phyloP scores from a whole-genome alignment of 2,113 vertebrate species.

The Neolamprologus hecqui region DNA sequence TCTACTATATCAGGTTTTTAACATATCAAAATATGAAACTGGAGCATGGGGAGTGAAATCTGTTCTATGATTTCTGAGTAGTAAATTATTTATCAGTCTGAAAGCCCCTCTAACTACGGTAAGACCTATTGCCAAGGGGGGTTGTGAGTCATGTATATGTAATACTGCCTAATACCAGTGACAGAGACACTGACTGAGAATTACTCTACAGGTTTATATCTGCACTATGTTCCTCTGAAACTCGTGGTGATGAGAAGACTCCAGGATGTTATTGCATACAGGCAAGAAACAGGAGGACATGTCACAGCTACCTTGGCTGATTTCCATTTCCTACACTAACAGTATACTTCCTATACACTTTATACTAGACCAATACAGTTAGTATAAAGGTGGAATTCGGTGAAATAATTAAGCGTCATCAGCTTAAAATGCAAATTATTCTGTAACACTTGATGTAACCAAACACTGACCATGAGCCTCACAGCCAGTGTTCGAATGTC shows the following conservation, averaged over 20 bases:
- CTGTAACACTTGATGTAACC: not conserved
- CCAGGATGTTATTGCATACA: not conserved
- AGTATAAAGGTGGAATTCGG: not conserved
- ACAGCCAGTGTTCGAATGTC: not conserved
- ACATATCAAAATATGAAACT: slow-evolving; percentile 59
- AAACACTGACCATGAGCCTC: not conserved
- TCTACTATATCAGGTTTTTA: slow-evolving; percentile 47
- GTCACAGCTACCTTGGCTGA: not conserved
- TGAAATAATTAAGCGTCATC: not conserved
- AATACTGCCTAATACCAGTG: slow-evolving; percentile 13
- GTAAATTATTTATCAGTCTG: slow-evolving; percentile 68
- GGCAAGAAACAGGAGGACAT: not conserved
- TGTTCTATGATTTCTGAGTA: slow-evolving; percentile 48
- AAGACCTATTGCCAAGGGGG: slow-evolving; percentile 38
- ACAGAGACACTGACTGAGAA: not conserved
- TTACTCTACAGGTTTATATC: not conserved
- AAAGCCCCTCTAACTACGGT: slow-evolving; percentile 51
- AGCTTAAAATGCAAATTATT: not conserved
- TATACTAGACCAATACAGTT: not conserved
- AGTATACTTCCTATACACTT: not conserved
- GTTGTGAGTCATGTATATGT: slow-evolving; percentile 40
- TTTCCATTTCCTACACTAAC: not conserved
- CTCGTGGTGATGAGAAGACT: not conserved
- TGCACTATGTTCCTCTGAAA: not conserved
- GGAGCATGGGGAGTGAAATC: slow-evolving; percentile 44